Evolutionary conservation across 1,140 invertebrate genomes (phyloP), one percentile per base, ranked within the genome.

Genomic region (Hestina assimilis): DNA sequence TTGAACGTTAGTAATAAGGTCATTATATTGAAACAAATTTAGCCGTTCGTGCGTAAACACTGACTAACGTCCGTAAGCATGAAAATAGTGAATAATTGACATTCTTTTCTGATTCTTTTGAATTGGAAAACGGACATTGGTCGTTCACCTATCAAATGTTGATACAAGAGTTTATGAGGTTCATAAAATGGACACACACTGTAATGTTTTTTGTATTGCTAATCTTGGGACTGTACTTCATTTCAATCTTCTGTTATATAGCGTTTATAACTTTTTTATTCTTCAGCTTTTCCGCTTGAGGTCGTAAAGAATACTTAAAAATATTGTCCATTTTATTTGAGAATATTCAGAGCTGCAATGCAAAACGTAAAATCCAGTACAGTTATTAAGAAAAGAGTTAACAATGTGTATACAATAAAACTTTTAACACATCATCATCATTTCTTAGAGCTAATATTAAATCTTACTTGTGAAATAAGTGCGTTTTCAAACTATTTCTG

Each of bases 241-340:
- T 17, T 15, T 14, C 14, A 38, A 38, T 38, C 33, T 38, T 17
- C n/a, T 14, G 7, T 38, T 38, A 38, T n/a, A n/a, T 19, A 19
- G 41, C 45, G 17, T 12, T 29, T 21, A 59, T 55, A 59, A 74
- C 70, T 57, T 23, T 65, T 66, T 64, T 61, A 59, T 57, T 51
- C 31, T 63, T 58, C 33, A 61, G 59, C 55, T 56, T 69, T 63
- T 67, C 63, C 69, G 64, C 63, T 35, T 64, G 20, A 23, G 64
- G 64, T 64, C 66, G 62, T 72, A 64, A 75, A 60, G 33, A 63
- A 28, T 56, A 28, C 12, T 28, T n/a, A 45, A 45, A n/a, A 38
- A 38, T 38, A 38, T 38, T 38, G 11, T 38, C 15, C 33, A 19
- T 19, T 14, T 19, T 1, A 38, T 20, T 4, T 17, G n/a, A 38